These are phyloP conservation scores for Actinernus sp. DNA, from an alignment of 92 coral and sea anemone species.

Conservation along the genomic window DNA sequence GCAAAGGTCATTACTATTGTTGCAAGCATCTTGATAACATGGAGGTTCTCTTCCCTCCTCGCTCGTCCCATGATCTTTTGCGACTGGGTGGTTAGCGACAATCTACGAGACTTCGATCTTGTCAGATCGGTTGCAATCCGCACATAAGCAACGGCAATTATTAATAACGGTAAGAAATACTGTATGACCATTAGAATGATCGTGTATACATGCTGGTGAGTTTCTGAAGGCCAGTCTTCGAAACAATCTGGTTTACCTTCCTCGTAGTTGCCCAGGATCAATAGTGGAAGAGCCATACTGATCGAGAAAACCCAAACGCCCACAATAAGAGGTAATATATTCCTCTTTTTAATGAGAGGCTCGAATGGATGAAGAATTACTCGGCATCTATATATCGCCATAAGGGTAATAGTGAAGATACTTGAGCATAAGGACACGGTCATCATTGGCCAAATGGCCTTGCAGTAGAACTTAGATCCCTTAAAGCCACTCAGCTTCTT, in stretches of 20 bases:
- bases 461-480: conserved; percentile 63
- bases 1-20: conserved; percentile 74
- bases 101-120: conserved; percentile 45
- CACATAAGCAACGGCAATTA: conserved; percentile 72
- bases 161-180: conserved; percentile 67
- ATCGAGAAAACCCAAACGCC: conserved; percentile 59
- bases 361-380: conserved; percentile 70
- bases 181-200: conserved; percentile 65
- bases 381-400: conserved; percentile 67
- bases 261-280: conserved; percentile 31
- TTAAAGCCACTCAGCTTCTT: conserved; percentile 44
- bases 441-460: conserved; percentile 70
- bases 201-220: conserved; percentile 56
- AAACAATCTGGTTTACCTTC: conserved; percentile 38
- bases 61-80: conserved; percentile 48
- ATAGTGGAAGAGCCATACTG: conserved; percentile 38
- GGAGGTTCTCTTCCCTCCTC: conserved; percentile 62
- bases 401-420: conserved; percentile 60
- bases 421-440: conserved; percentile 67
- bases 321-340: conserved; percentile 42
- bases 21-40: conserved; percentile 72
- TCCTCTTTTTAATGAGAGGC: conserved; percentile 42
- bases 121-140: conserved; percentile 69
- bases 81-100: conserved; percentile 30
- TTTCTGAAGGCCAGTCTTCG: conserved; percentile 61